Conservation (phyloP, 2,888 invertebrate species). For the Agelastica alni region DNA sequence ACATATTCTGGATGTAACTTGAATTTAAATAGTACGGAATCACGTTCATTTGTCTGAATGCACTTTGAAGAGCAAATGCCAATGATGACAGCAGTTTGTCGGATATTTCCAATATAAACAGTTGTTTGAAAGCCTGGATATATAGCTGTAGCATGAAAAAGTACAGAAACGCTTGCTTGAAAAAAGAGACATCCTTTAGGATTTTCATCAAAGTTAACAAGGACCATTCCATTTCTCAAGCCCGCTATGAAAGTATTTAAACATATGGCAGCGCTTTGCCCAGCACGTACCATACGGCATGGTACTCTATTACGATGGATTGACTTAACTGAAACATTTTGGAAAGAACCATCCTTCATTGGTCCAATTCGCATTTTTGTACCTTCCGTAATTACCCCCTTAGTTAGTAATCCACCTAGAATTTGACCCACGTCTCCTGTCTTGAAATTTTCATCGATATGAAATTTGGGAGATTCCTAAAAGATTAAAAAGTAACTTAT, state of each 20-base stretch:
- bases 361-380: constrained; percentile 77
- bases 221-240: constrained; percentile 83
- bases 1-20: constrained; percentile 89
- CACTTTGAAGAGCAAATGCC: constrained; percentile 70
- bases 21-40: constrained; percentile 87
- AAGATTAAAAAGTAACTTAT: too few species aligned
- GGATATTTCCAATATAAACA: constrained; percentile 92
- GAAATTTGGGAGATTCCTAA: constrained; percentile 79
- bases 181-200: constrained; percentile 68
- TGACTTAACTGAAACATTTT: constrained; percentile 76
- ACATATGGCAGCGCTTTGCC: constrained; percentile 86
- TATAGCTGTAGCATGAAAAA: constrained; percentile 86
- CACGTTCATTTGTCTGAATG: constrained; percentile 81
- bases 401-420: constrained; percentile 81
- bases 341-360: constrained; percentile 77
- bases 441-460: constrained; percentile 92
- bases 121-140: constrained; percentile 88
- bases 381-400: constrained; percentile 87
- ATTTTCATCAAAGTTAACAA: constrained; percentile 62
- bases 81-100: constrained; percentile 92
- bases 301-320: constrained; percentile 93
- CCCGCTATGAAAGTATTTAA: constrained; percentile 66
- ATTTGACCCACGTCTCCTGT: constrained; percentile 83
- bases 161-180: constrained; percentile 83
- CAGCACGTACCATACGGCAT: constrained; percentile 83